Evolutionary conservation across 2,888 invertebrate species (phyloP), one percentile per base, ranked within the genome.

Genomic region (Teleogryllus oceanicus): DNA sequence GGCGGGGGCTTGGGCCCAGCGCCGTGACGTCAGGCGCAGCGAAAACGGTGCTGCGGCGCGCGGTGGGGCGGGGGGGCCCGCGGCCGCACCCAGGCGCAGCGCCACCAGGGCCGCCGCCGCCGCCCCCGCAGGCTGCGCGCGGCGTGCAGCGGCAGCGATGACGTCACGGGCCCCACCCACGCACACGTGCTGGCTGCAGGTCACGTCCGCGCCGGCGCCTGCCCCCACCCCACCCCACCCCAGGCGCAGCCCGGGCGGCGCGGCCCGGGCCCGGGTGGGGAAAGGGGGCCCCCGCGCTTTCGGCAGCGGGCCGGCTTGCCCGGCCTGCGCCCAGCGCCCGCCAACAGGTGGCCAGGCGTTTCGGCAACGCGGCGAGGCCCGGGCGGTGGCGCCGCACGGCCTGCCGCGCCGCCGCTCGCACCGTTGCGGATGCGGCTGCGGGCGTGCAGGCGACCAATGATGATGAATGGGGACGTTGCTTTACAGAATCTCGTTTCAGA

Each of bases 151-250:
- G 62, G 62, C 62, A 62, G 62, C 62, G 16, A 62, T 62, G 62
- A 62, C 62, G 62, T 62, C 62, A 62, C 62, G n/a, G 62, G 62
- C 62, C 62, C 62, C 62, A 62, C 62, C 16, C 62, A n/a, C n/a
- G n/a, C 62, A 62, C 62, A n/a, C n/a, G 62, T n/a, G 62, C 62
- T 62, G 62, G 62, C 37, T 62, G 62, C 62, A 62, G 62, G 62
- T 62, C 62, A 62, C 62, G 62, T 62, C n/a, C 62, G n/a, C 62
- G 62, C 62, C 62, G 62, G 18, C 18, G 62, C 16, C 62, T 62
- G 62, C 62, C 18, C 62, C 21, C 21, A 21, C 21, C 21, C 21
- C 21, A 21, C 21, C 62, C 62, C 62, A 62, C 62, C 8, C 62
- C n/a, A 0, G 8, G 13, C 62, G n/a, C n/a, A n/a, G n/a, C n/a